phyloP scores from a whole-genome alignment of 2,888 invertebrate genomes.

The Andrena dorsata region DNA sequence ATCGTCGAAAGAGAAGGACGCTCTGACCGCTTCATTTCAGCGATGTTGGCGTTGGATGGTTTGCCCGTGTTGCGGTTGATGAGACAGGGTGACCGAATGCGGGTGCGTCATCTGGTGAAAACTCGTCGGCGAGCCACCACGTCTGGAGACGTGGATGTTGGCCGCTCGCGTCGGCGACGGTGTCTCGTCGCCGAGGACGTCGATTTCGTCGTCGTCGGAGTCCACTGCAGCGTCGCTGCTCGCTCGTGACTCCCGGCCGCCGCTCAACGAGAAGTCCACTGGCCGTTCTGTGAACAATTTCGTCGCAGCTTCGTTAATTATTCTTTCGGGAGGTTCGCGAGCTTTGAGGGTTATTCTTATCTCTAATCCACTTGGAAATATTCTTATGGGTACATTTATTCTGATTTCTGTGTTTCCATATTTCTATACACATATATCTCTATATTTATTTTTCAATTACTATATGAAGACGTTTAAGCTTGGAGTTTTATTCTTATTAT shows the following conservation, averaged over 20 bases:
- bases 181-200: conserved; percentile 82
- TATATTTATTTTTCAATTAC: not conserved
- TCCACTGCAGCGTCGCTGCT: conserved; percentile 80
- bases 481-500: too few relatives aligned
- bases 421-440: not conserved
- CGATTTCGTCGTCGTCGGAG: conserved; percentile 83
- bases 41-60: conserved; percentile 82
- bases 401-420: too few relatives aligned
- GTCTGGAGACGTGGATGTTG: conserved; percentile 69
- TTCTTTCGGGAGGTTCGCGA: not conserved
- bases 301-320: not conserved
- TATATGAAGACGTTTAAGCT: too few relatives aligned
- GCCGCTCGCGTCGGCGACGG: conserved; percentile 66
- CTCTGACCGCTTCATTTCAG: conserved; percentile 72
- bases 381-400: not conserved
- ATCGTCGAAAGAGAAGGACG: not conserved
- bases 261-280: conserved; percentile 81
- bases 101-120: conserved; percentile 77
- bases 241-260: conserved; percentile 81
- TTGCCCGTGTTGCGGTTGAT: conserved; percentile 74
- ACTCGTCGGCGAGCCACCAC: conserved; percentile 72
- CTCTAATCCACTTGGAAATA: not conserved
- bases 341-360: not conserved
- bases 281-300: conserved; percentile 79
- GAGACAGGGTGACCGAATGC: conserved; percentile 76